phyloP scores from a whole-genome alignment of 2,888 invertebrate species.

The Parnassius mnemosyne region DNA sequence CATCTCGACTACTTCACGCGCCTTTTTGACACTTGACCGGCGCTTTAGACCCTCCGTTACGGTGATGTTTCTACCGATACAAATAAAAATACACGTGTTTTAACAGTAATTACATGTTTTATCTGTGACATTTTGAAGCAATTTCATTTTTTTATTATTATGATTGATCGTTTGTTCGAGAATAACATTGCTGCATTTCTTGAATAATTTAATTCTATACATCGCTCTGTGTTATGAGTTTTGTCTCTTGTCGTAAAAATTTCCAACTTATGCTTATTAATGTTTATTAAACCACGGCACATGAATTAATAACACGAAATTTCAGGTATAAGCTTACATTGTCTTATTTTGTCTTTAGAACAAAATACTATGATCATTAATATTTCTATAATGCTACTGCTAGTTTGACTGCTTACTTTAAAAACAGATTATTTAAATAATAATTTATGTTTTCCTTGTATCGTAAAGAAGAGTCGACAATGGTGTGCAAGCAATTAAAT shows the following conservation, averaged over 20 bases:
- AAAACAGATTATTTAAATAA: conserved; percentile 18
- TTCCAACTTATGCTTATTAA: no score
- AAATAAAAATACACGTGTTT: conserved; percentile 66
- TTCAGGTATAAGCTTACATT: no score
- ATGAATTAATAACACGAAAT: no score
- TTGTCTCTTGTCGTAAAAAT: no score
- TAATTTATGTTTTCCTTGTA: conserved; percentile 25
- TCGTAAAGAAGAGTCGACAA: conserved; percentile 59
- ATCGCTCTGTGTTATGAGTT: no score
- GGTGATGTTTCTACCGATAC: conserved; percentile 58
- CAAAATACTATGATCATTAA: no score
- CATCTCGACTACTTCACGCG: conserved; percentile 69
- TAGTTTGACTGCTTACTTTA: background rate
- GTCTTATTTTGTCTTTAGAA: no score
- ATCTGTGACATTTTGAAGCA: conserved; percentile 44
- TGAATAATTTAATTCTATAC: background rate
- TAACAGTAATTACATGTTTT: conserved; percentile 52
- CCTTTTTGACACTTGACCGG: conserved; percentile 66
- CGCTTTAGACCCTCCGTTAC: conserved; percentile 41
- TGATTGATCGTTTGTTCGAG: conserved; percentile 40
- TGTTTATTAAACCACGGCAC: no score
- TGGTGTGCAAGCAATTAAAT: conserved; percentile 59
- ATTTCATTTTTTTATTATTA: conserved; percentile 34
- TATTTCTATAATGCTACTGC: background rate
- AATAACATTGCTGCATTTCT: conserved; percentile 26